These are phyloP conservation scores for Emberiza fucata DNA, from an alignment of 2,113 vertebrate genomes.

Conservation along the genomic window DNA sequence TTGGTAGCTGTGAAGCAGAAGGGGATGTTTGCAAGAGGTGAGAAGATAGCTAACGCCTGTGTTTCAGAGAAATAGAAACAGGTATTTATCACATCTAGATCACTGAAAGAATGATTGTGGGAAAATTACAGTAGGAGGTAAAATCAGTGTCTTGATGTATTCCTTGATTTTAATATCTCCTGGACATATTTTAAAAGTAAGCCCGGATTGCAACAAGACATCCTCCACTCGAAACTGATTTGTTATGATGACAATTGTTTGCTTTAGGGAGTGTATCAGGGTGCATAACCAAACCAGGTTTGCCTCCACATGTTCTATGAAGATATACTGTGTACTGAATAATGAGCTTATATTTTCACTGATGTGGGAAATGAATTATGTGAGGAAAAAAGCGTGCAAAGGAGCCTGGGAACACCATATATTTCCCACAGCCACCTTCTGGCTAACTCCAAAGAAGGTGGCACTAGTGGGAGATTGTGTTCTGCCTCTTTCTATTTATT, in stretches of 20 bases:
- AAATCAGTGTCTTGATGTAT: background rate
- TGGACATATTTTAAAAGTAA: background rate
- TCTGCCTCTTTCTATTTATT: background rate
- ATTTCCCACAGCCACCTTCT: background rate
- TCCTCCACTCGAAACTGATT: background rate
- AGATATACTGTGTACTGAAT: rapidly evolving
- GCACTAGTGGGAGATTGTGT: background rate
- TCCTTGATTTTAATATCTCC: background rate
- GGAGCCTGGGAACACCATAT: background rate
- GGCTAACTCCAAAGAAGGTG: background rate
- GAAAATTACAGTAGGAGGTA: background rate
- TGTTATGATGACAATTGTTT: background rate
- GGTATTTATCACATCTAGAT: background rate
- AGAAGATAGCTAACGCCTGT: background rate
- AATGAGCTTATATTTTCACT: background rate
- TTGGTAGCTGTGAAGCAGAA: background rate
- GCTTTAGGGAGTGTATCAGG: background rate
- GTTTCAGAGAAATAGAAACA: background rate
- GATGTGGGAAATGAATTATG: background rate
- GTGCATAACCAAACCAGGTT: background rate
- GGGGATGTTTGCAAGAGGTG: background rate
- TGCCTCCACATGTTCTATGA: background rate
- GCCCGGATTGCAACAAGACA: background rate
- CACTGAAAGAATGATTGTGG: background rate
- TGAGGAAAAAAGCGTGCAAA: background rate